Percentiles rank a stretch among this genome's conserved stretches.
Conservation (phyloP, 2,113 vertebrate species). For the Tetrao urogallus region DNA sequence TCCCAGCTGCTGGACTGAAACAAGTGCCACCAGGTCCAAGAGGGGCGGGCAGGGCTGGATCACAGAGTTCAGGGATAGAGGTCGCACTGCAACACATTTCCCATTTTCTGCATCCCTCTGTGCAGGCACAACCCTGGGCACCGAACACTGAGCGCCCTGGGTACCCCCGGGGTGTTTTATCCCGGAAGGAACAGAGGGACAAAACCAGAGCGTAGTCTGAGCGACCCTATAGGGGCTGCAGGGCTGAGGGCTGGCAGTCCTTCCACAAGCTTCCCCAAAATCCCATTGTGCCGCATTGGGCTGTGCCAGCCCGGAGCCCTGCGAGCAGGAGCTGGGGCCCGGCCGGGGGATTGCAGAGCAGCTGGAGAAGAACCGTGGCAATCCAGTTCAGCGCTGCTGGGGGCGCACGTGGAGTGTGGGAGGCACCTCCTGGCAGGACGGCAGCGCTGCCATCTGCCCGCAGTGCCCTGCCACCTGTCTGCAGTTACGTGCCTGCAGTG, state of each 20-base stretch:
- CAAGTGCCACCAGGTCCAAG: not conserved
- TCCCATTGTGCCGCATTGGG: not conserved
- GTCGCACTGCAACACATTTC: too few relatives aligned
- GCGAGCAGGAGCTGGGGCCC: not conserved
- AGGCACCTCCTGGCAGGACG: not conserved
- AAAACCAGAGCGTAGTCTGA: not conserved
- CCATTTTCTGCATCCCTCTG: too few relatives aligned
- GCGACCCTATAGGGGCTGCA: not conserved
- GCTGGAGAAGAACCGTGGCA: not conserved
- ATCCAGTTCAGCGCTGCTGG: not conserved
- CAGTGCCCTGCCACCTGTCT: too few relatives aligned
- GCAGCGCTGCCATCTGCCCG: not conserved
- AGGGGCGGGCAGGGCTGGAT: too few relatives aligned
- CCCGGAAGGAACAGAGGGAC: accelerated
- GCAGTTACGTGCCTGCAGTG: too few relatives aligned
- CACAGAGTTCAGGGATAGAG: not conserved
- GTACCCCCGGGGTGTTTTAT: not conserved
- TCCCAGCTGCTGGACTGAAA: not conserved
- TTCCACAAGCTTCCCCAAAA: not conserved
- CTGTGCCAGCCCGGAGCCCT: not conserved
- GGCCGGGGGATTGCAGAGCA: not conserved
- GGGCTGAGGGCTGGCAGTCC: not conserved
- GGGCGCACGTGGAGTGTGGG: not conserved
- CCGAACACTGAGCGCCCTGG: too few relatives aligned
- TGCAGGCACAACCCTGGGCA: not conserved